Conservation (phyloP, 2,797 vertebrate species). For the Hoplostethus mediterraneus region DNA sequence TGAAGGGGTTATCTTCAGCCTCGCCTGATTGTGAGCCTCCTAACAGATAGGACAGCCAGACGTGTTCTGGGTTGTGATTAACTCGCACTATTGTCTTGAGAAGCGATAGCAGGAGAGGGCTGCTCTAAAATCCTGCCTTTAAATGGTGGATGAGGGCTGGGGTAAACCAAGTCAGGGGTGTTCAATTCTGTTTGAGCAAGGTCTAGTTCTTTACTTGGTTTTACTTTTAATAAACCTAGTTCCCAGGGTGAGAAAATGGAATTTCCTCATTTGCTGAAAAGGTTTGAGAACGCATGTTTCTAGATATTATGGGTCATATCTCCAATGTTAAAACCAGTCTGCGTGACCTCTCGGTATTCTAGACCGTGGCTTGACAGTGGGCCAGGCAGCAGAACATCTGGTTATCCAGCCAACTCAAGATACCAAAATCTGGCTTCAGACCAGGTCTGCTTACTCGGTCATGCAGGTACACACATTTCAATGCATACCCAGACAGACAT, state of each 20-base stretch:
- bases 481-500: neutral
- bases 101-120: neutral
- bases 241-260: neutral
- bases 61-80: constrained; percentile 14
- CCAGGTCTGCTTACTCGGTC: neutral
- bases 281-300: no score
- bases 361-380: neutral
- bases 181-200: neutral
- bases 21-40: neutral
- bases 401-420: neutral
- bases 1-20: no score
- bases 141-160: neutral
- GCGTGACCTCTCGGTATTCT: no score
- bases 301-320: no score
- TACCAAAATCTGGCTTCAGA: neutral
- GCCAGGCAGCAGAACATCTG: neutral
- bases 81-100: neutral
- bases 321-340: no score
- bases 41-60: constrained; percentile 8
- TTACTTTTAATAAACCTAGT: neutral
- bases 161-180: neutral
- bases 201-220: neutral
- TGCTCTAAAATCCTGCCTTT: constrained; percentile 8
- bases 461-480: neutral
- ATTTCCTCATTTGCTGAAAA: neutral